These are phyloP conservation scores for Opisthocomus hoazin DNA, from an alignment of 2,113 vertebrate genomes.

Conservation along the genomic window DNA sequence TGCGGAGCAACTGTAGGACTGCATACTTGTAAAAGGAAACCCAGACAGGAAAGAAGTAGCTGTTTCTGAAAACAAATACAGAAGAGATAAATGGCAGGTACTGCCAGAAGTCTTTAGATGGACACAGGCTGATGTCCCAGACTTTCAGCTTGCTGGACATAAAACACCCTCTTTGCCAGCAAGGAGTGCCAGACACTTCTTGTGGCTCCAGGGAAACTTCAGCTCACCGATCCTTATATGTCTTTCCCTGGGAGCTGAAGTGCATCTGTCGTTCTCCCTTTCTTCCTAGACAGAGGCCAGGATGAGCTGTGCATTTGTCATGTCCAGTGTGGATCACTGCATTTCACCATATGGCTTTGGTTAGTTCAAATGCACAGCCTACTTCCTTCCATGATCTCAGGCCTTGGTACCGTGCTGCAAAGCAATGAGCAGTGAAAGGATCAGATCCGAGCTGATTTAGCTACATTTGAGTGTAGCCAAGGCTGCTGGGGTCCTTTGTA, in stretches of 20 bases:
- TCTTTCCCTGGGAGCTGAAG: not conserved
- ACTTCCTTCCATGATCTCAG: not conserved
- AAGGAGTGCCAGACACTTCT: not conserved
- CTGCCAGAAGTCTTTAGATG: not conserved
- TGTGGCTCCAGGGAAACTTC: not conserved
- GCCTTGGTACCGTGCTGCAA: not conserved
- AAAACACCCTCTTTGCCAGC: not conserved
- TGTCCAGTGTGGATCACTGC: not conserved
- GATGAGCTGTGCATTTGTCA: not conserved
- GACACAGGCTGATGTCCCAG: not conserved
- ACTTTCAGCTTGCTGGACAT: not conserved
- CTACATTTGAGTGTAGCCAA: not conserved
- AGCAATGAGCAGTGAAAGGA: not conserved
- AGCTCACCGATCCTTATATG: not conserved
- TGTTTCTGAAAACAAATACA: not conserved
- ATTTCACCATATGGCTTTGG: not conserved
- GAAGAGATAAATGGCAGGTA: not conserved
- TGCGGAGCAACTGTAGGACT: not conserved
- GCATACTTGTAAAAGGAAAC: not conserved
- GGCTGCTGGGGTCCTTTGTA: not conserved
- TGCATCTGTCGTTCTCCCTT: not conserved
- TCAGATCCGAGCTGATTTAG: not conserved
- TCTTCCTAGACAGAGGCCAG: not conserved
- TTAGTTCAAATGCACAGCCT: not conserved
- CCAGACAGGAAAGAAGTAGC: not conserved